Percentiles rank a stretch among this genome's conserved stretches.
These are phyloP conservation scores for Channa striata DNA, from an alignment of 2,797 vertebrate genomes.

Conservation along the genomic window DNA sequence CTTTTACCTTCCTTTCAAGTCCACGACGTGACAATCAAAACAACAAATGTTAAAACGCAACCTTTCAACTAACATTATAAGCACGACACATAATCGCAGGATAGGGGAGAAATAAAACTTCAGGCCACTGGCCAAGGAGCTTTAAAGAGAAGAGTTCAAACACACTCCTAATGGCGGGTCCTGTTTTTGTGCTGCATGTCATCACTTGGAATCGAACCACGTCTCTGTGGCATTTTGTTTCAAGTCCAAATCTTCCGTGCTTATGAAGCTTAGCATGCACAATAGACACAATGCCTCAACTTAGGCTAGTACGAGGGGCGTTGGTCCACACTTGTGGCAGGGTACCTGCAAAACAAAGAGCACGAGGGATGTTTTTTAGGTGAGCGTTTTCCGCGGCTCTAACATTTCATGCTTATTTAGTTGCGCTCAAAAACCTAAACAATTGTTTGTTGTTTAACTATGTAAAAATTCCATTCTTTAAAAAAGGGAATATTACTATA, in stretches of 20 bases:
- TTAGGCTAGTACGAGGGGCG: conserved; percentile 56
- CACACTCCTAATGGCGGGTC: conserved; percentile 66
- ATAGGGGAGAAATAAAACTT: conserved; percentile 48
- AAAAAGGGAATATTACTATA: conserved; percentile 12
- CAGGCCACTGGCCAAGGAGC: conserved; percentile 50
- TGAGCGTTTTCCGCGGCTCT: neutral
- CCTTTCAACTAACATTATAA: conserved; percentile 57
- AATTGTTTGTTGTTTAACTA: neutral
- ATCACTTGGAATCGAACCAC: conserved; percentile 74
- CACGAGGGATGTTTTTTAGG: conserved; percentile 11
- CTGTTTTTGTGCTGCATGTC: conserved; percentile 71
- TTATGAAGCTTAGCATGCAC: conserved; percentile 61
- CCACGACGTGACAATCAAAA: conserved; percentile 64
- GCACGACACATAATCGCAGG: conserved; percentile 54
- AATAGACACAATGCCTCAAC: conserved; percentile 68
- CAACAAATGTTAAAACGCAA: conserved; percentile 65
- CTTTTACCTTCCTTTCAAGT: conserved; percentile 72
- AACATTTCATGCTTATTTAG: conserved; percentile 13
- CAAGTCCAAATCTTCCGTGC: conserved; percentile 71
- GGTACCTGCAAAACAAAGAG: conserved; percentile 37
- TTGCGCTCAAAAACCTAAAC: neutral
- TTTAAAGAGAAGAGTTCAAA: conserved; percentile 61
- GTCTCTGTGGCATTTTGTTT: conserved; percentile 75
- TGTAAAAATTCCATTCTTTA: conserved; percentile 10
- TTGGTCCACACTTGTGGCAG: conserved; percentile 48